Conservation (phyloP, 2,797 vertebrate species). For the Pseudochirops cupreus region DNA sequence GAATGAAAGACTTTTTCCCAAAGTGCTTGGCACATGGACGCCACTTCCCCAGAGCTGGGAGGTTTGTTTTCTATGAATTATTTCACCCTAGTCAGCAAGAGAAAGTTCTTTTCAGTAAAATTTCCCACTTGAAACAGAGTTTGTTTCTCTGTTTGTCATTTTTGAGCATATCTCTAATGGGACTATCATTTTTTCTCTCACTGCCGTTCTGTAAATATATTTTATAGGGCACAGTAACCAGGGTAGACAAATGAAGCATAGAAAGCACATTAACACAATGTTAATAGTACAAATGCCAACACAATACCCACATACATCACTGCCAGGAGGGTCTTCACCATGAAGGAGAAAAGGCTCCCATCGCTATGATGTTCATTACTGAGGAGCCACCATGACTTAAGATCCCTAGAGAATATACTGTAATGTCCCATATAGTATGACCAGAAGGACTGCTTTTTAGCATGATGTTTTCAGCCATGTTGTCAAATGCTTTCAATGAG, state of each 20-base stretch:
- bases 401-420: not conserved
- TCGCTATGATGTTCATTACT: slow-evolving; percentile 5
- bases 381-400: not conserved
- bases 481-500: no score
- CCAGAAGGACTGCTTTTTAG: not conserved
- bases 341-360: slow-evolving; percentile 2
- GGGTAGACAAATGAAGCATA: slow-evolving; percentile 29
- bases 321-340: not conserved
- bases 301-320: not conserved
- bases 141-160: slow-evolving; percentile 6
- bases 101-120: slow-evolving; percentile 2
- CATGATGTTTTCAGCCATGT: no score
- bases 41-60: not conserved
- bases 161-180: not conserved
- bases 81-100: not conserved
- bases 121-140: slow-evolving; percentile 4
- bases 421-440: not conserved
- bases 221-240: slow-evolving; percentile 5
- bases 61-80: not conserved
- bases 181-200: not conserved
- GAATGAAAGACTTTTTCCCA: not conserved
- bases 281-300: slow-evolving; percentile 42
- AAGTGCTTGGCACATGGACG: not conserved
- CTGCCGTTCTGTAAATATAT: slow-evolving; percentile 40
- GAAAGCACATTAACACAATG: slow-evolving; percentile 12